Base-by-base conservation (phyloP, 2,113 vertebrate species). In the Thomomys bottae region DNA sequence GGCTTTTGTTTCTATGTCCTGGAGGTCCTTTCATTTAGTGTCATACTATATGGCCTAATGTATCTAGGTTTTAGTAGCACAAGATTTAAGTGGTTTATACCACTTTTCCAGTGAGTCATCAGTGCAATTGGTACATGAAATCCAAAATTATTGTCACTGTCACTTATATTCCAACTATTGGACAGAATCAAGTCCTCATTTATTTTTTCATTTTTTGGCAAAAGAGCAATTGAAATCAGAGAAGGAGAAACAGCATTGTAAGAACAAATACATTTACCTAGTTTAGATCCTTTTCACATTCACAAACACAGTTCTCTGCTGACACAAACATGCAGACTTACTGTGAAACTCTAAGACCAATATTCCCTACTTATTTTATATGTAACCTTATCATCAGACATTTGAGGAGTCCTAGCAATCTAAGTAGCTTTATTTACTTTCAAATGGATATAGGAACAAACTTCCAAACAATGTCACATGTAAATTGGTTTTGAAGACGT, bases 401-500 rank as follows among this genome's bases (percentile, higher is more conserved):
- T 89, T 85, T 82, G 38, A 83, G 67, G 80, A 88, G 17, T 63
- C 28, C 42, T 34, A 79, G 42, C 17, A 30, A 70, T 28, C 4
- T 40, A 87, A 88, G 54, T 72, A 82, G 93, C 89, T 42, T 82
- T 66, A 73, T 73, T 30, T 68, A 79, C 66, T 94, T 90, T n/a
- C 42, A 87, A 92, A 88, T 88, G 67, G 77, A 9, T 63, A 2
- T 45, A 67, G 6, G 30, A 87, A 89, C 32, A 89, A 92, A 54
- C 20, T 82, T 78, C 34, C 63, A 82, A 87, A 90, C 71, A 14
- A 73, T 57, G 32, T 87, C 38, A 73, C 63, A 32, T 10, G 36
- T 78, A 81, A 84, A 70, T 89, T 70, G 92, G 63, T 64, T 78
- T 75, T 89, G 42, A 89, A 92, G 84, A 87, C 87, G 70, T 79